phyloP scores from a whole-genome alignment of 2,888 invertebrate species.

The Drosophila rubida region DNA sequence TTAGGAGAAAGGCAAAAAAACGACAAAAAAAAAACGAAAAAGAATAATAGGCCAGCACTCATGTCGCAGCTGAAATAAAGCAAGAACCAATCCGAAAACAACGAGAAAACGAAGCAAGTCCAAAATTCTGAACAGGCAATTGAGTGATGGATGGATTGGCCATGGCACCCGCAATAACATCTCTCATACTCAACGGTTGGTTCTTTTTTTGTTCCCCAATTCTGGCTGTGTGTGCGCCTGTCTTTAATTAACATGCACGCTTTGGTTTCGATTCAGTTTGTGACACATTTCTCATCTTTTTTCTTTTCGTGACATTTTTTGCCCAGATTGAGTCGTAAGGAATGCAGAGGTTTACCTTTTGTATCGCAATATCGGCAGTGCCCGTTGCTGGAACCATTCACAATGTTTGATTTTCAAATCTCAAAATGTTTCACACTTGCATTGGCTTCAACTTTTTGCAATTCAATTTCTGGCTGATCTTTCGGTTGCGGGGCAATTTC shows the following conservation, averaged over 20 bases:
- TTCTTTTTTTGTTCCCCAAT: constrained; percentile 19
- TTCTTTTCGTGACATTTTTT: constrained; percentile 9
- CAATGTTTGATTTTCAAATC: not conserved
- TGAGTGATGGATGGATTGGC: constrained; percentile 72
- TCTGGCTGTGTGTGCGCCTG: constrained; percentile 36
- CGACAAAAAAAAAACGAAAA: constrained; percentile 10
- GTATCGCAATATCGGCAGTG: not conserved
- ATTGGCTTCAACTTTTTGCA: not conserved
- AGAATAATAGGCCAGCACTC: constrained; percentile 20
- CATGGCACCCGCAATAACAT: constrained; percentile 39
- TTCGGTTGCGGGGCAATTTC: constrained; percentile 31
- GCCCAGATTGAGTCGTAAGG: not conserved
- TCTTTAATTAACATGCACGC: constrained; percentile 70
- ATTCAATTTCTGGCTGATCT: constrained; percentile 9
- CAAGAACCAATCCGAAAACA: not conserved
- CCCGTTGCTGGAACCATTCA: not conserved
- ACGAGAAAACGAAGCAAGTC: constrained; percentile 6
- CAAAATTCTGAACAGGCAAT: constrained; percentile 63
- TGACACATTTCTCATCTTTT: constrained; percentile 22
- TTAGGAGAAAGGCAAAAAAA: constrained; percentile 30
- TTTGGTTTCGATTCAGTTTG: constrained; percentile 33
- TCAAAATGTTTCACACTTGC: constrained; percentile 12
- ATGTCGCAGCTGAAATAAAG: constrained; percentile 36
- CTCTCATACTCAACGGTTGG: constrained; percentile 14
- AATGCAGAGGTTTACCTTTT: constrained; percentile 16